Base-by-base conservation (phyloP, 2,797 vertebrate species). In the Erpetoichthys calabaricus region DNA sequence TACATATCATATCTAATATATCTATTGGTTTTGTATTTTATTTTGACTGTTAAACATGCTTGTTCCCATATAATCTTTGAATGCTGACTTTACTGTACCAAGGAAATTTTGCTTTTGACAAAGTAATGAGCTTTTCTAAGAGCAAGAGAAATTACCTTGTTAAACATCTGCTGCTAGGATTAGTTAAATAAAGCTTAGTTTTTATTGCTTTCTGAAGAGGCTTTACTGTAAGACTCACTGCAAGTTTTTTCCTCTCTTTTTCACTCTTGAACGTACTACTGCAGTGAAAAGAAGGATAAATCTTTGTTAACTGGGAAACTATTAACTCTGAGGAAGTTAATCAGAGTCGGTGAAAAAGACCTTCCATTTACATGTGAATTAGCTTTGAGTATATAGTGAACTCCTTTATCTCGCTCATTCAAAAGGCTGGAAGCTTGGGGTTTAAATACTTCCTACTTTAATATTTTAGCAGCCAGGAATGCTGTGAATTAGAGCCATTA, bases 321-420 rank as follows among this genome's bases (percentile, higher is more conserved):
- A 98, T 95, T 91, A 94, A 98, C 92, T 98, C 88, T 76, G 83
- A 82, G 89, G 85, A 90, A 98, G 92, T 97, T 96, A 90, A 96
- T 94, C 91, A 86, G 91, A 94, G 91, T 94, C 91, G 88, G 81
- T 81, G 84, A 84, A 83, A 89, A 87, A 86, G 85, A 74, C 67
- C 70, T 60, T 10, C 8, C 58, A 97, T 98, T 98, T 89, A 86
- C 95, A 98, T 98, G 85, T 95, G 90, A 98, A 98, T 92, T 72
- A 75, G 72, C 79, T 68, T 75, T 69, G 75, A 81, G 82, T 89
- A 80, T 80, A 80, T 76, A 63, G 69, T 77, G 75, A 76, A 76
- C 62, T 79, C 75, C 80, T 91, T 78, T 90, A 89, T 91, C 88
- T 86, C 75, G 75, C 84, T 88, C 84, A 84, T 81, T 83, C 85